Percentiles rank a stretch among this genome's conserved stretches.
Conservation (phyloP, 2,888 invertebrate genomes). For the Synanthedon andrenaeformis region DNA sequence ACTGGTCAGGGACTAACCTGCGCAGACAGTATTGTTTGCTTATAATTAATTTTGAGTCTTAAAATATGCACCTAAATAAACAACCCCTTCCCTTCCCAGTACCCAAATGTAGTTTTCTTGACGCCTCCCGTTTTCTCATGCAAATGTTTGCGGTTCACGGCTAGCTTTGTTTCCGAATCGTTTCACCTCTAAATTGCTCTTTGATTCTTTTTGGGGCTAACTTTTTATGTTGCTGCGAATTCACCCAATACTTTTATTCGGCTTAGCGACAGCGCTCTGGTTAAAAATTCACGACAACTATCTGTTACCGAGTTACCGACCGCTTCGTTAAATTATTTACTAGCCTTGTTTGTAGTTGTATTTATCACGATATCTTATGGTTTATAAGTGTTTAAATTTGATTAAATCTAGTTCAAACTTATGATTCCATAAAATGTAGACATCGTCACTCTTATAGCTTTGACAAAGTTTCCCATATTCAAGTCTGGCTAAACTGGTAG, state of each 20-base stretch:
- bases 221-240: background rate
- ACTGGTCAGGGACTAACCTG: too few species aligned
- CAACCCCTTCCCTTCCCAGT: background rate
- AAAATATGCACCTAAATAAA: too few species aligned
- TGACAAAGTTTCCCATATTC: background rate
- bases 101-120: conserved; percentile 10
- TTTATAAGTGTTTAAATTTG: too few species aligned
- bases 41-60: too few species aligned
- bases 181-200: conserved; percentile 7
- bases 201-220: conserved; percentile 2
- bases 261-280: background rate
- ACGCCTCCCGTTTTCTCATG: conserved; percentile 26
- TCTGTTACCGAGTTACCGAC: background rate
- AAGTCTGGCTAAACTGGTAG: background rate
- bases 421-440: background rate
- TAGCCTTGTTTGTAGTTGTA: background rate
- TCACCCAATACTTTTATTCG: background rate
- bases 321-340: background rate
- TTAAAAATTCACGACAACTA: background rate
- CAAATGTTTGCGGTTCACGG: conserved; percentile 28
- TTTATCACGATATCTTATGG: too few species aligned
- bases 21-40: too few species aligned
- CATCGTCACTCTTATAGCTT: background rate
- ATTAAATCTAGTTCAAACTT: background rate
- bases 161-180: conserved; percentile 25